These are phyloP conservation scores for zebrafish (Danio rerio) DNA, from an alignment of 2,113 vertebrate genomes.

Conservation along the genomic window DNA sequence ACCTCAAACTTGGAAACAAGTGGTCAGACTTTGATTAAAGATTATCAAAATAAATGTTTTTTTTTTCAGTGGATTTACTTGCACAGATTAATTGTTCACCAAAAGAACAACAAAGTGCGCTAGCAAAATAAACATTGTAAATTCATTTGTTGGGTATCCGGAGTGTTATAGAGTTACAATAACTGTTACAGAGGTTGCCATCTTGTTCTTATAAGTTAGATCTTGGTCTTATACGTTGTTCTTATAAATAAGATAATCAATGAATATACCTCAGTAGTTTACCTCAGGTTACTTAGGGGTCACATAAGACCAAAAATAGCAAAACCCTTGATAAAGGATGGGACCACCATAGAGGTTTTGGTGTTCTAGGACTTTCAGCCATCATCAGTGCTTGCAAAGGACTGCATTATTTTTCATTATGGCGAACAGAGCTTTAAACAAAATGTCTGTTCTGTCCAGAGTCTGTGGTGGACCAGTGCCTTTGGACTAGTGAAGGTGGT, in stretches of 20 bases:
- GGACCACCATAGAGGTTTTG: slow-evolving; percentile 21
- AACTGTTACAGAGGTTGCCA: neutral
- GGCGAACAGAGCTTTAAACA: neutral
- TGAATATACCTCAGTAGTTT: neutral
- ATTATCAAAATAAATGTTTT: no score
- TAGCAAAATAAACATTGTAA: no score
- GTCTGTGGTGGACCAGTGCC: slow-evolving; percentile 2
- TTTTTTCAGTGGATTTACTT: no score
- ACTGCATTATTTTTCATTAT: slow-evolving; percentile 19
- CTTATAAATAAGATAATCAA: neutral
- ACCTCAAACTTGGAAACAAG: no score
- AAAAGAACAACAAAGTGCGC: no score
- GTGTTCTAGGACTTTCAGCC: neutral
- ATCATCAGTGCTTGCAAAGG: neutral
- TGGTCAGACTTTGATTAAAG: no score
- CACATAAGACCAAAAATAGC: neutral
- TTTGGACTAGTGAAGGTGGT: slow-evolving; percentile 24
- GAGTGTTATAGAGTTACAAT: no score
- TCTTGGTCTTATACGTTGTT: no score
- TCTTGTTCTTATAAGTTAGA: neutral
- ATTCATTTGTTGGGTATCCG: neutral
- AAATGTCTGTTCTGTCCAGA: slow-evolving; percentile 4
- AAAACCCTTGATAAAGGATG: neutral
- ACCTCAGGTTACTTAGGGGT: neutral
- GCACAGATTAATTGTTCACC: no score